These are phyloP conservation scores for Otolemur garnettii DNA, from an alignment of 2,113 vertebrate species.

Conservation along the genomic window DNA sequence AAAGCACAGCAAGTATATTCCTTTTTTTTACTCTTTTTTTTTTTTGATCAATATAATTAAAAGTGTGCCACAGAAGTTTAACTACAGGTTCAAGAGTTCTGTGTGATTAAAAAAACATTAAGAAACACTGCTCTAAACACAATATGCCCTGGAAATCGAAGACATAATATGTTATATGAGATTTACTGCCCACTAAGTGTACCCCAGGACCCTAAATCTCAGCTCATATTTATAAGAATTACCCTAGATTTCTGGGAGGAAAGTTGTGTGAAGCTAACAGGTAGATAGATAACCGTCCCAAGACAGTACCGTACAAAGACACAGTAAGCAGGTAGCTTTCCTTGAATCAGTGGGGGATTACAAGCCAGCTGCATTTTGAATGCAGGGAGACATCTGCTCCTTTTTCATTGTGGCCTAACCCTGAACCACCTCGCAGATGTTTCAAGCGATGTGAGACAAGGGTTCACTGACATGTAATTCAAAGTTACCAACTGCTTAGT, in stretches of 20 bases:
- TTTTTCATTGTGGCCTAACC: background rate
- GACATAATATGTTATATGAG: background rate
- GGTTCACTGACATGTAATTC: background rate
- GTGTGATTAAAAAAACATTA: too few species aligned
- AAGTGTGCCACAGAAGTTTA: too few species aligned
- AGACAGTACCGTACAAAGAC: fast-evolving
- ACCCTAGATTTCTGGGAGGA: background rate
- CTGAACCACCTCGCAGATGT: constrained; percentile 9
- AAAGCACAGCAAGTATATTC: too few species aligned
- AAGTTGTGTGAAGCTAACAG: background rate
- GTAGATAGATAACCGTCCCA: background rate
- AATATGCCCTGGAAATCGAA: background rate
- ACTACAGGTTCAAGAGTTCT: too few species aligned
- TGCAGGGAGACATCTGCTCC: constrained; percentile 48
- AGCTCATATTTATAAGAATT: background rate
- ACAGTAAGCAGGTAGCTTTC: background rate
- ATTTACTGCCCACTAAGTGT: background rate
- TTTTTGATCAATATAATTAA: too few species aligned
- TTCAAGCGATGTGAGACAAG: constrained; percentile 23
- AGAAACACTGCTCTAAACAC: background rate
- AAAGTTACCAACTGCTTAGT: background rate
- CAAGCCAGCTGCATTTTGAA: background rate
- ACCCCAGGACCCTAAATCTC: background rate
- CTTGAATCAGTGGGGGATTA: background rate
- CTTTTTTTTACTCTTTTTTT: too few species aligned